A percentile compares a stretch with the other conserved stretches of the same genome.
Conservation (phyloP, 2,888 invertebrate species). For the Pseudococcus jackbeardsleyi region DNA sequence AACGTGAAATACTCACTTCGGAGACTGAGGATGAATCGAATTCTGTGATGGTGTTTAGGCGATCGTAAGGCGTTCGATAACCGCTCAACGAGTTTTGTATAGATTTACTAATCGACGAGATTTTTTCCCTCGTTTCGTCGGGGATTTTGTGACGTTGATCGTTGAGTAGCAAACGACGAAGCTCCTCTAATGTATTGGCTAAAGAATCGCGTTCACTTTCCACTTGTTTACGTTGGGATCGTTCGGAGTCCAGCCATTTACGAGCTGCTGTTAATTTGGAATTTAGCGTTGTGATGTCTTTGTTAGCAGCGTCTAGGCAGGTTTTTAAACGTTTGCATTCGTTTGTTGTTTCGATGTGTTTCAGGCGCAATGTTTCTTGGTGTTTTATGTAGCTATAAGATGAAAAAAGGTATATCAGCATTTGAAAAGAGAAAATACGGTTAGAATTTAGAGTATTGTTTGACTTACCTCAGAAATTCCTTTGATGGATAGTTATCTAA, state of each 20-base stretch:
- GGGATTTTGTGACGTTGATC: constrained; percentile 74
- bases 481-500: background rate
- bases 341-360: constrained; percentile 51
- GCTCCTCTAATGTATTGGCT: constrained; percentile 64
- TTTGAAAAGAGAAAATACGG: background rate
- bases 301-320: constrained; percentile 48
- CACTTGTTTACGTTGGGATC: constrained; percentile 31
- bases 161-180: constrained; percentile 65
- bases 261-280: constrained; percentile 59
- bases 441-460: background rate
- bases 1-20: constrained; percentile 85
- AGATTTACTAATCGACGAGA: constrained; percentile 76
- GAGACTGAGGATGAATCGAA: constrained; percentile 77
- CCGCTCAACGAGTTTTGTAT: constrained; percentile 70
- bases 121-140: constrained; percentile 84
- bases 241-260: constrained; percentile 64
- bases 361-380: constrained; percentile 17
- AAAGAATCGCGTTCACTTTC: constrained; percentile 59
- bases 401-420: background rate
- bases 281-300: constrained; percentile 58
- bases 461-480: constrained; percentile 21
- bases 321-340: constrained; percentile 61
- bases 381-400: background rate
- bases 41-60: constrained; percentile 70
- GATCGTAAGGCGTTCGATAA: constrained; percentile 62